Percentiles rank a stretch among this genome's conserved stretches.
Conservation (phyloP, 2,888 invertebrate genomes). For the Chironomus tentans region DNA sequence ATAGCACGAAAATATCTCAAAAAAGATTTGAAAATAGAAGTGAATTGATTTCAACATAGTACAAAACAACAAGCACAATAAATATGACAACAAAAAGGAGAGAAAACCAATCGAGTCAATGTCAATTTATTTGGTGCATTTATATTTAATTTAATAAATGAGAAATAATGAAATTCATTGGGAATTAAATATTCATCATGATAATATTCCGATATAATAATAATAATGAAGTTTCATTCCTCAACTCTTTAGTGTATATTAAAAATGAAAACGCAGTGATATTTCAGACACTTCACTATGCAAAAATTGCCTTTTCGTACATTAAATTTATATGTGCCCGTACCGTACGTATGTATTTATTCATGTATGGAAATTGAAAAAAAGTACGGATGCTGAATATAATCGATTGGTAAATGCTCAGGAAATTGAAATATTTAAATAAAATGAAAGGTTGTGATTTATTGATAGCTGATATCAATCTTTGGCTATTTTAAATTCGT, state of each 20-base stretch:
- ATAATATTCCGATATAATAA: background rate
- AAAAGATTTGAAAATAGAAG: no score
- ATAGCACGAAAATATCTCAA: no score
- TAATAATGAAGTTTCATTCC: constrained; percentile 3
- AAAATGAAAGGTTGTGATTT: background rate
- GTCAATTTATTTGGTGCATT: background rate
- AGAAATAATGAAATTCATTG: constrained; percentile 11
- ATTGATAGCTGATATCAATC: background rate
- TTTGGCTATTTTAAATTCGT: no score
- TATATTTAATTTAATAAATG: constrained; percentile 10
- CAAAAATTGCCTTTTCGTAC: no score
- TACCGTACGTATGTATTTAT: background rate
- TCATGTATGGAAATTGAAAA: constrained; percentile 1
- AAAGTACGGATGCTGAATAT: background rate
- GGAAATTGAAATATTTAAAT: constrained; percentile 7
- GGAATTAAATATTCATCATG: background rate
- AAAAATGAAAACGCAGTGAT: background rate
- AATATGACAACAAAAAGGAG: background rate
- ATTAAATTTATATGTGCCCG: no score
- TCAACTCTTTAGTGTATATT: background rate
- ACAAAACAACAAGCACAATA: no score
- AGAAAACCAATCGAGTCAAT: background rate
- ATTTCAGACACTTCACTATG: background rate
- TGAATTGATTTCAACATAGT: no score
- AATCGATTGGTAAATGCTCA: constrained; percentile 11